Evolutionary conservation across 1,140 invertebrate species (phyloP).

Genomic region (Chionoecetes opilio): DNA sequence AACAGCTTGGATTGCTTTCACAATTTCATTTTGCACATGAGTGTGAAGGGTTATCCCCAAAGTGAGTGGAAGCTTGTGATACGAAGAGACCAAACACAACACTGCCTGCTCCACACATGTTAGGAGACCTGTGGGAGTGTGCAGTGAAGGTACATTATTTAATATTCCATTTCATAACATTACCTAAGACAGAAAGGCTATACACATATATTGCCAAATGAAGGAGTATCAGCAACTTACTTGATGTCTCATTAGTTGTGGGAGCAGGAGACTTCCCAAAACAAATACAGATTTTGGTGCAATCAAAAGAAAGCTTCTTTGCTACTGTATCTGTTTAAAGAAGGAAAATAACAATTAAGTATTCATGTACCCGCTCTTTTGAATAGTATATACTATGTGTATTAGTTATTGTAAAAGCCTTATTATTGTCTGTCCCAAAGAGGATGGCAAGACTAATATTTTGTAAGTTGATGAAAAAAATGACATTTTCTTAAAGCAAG

Average conservation of each 20-base stretch:
- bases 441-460: too few relatives aligned
- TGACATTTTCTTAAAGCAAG: too few relatives aligned
- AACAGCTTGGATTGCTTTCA: conserved; percentile 57
- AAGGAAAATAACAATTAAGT: background rate
- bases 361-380: too few relatives aligned
- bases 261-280: background rate
- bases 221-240: background rate
- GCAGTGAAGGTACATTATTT: background rate
- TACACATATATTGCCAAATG: background rate
- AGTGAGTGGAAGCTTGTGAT: conserved; percentile 37
- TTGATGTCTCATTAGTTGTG: background rate
- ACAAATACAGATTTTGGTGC: background rate
- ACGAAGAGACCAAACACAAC: conserved; percentile 38
- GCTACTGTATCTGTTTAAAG: background rate
- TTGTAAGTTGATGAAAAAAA: too few relatives aligned
- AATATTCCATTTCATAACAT: too few relatives aligned
- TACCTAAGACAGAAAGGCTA: too few relatives aligned
- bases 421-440: too few relatives aligned
- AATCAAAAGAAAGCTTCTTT: background rate
- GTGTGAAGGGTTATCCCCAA: conserved; percentile 23
- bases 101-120: conserved; percentile 58
- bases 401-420: too few relatives aligned
- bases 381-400: too few relatives aligned
- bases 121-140: conserved; percentile 51
- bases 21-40: conserved; percentile 46